phyloP scores from a whole-genome alignment of 2,113 vertebrate genomes.

The Psittacula cyanocephala region DNA sequence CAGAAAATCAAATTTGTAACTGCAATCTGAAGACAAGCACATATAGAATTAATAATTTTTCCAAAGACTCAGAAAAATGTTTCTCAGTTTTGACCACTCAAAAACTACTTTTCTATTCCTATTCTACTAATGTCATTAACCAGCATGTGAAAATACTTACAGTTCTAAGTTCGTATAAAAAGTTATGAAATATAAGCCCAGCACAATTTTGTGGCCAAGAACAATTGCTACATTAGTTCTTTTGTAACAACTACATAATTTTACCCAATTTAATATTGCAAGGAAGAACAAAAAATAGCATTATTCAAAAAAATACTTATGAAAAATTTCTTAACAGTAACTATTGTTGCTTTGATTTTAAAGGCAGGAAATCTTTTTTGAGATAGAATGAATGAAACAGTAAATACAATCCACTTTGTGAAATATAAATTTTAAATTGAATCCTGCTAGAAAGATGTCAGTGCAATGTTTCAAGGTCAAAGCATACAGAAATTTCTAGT shows the following conservation, averaged over 20 bases:
- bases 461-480: background rate
- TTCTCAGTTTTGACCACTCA: background rate
- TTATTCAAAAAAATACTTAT: background rate
- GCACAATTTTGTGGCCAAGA: background rate
- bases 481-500: background rate
- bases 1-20: conserved; percentile 27
- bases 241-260: background rate
- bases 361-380: background rate
- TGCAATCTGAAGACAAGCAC: conserved; percentile 10
- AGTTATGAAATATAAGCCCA: background rate
- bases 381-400: background rate
- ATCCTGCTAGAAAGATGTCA: background rate
- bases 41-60: background rate
- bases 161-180: background rate
- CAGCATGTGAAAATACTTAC: background rate
- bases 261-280: background rate
- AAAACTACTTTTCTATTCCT: background rate
- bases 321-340: background rate
- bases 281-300: background rate
- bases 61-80: background rate
- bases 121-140: background rate
- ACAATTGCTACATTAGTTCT: background rate
- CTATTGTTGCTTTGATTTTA: background rate
- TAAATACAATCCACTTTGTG: background rate
- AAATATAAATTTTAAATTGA: background rate